phyloP scores from a whole-genome alignment of 2,113 vertebrate species.

The Marcusenius ussheri region DNA sequence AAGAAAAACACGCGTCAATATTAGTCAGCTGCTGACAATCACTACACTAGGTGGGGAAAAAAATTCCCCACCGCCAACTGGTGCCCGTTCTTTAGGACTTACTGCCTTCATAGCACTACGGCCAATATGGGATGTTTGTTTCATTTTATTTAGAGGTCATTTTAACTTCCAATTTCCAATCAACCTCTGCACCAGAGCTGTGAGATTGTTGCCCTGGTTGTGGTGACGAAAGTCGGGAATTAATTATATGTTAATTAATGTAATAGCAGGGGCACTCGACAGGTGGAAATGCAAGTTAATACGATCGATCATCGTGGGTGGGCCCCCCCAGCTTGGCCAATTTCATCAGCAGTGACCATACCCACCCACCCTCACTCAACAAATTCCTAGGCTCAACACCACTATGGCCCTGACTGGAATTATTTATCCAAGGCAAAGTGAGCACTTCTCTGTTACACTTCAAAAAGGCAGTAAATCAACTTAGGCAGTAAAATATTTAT shows the following conservation, averaged over 20 bases:
- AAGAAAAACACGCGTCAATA: neutral
- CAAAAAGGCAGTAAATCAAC: neutral
- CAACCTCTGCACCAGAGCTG: neutral
- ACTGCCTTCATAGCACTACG: neutral
- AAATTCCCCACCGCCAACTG: neutral
- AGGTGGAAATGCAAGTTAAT: neutral
- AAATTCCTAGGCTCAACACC: neutral
- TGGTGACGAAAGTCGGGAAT: neutral
- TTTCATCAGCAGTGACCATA: neutral
- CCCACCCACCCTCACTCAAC: neutral
- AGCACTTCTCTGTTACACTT: neutral
- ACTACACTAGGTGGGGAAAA: neutral
- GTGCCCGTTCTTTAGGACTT: neutral
- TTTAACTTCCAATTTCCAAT: neutral
- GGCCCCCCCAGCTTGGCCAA: neutral
- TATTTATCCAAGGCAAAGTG: neutral
- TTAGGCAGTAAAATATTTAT: neutral
- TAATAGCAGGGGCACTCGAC: neutral
- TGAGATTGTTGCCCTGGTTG: neutral
- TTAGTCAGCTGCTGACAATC: neutral
- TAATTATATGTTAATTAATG: neutral
- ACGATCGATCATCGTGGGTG: neutral
- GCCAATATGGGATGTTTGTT: neutral
- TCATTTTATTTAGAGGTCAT: neutral
- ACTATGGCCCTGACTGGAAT: neutral